Base-by-base conservation (phyloP, 2,888 invertebrate species). In the Eulithis prunata region DNA sequence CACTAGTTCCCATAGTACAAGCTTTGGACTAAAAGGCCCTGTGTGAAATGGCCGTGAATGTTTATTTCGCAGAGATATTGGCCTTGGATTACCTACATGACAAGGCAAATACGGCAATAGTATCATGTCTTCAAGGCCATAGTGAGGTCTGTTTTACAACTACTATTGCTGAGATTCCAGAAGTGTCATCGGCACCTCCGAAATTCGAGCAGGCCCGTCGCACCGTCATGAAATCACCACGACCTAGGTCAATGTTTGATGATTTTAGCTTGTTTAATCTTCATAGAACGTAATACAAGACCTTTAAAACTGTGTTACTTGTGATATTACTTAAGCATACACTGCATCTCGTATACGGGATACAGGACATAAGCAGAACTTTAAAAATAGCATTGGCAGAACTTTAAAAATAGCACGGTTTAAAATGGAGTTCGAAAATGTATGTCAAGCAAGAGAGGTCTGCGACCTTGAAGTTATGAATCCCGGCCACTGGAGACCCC, bases 401-500 rank as follows among this genome's bases (percentile, higher is more conserved):
- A 32, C 38, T 49, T 38, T 32, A 11, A 52, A 45, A 52, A 52
- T 52, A 43, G 43, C 38, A 55, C 3, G 45, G 46, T 55, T 46
- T 47, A 12, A 54, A 46, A 53, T 45, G n/a, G 41, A 47, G 61
- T 38, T 49, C 72, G 73, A 72, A 74, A 77, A 72, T 78, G 72
- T 78, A 73, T 79, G 80, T 78, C 83, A 83, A 80, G 78, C 83
- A 83, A 80, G 78, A 76, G 75, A 77, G 62, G 80, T 79, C 78
- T 82, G 79, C 81, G 82, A 85, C 86, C 84, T 86, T 85, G 87
- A 79, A 77, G 78, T 76, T 67, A 71, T 77, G 75, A 75, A 71
- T 82, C 75, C 74, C 78, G 79, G 79, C 78, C 82, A 81, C 80
- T 75, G 77, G 81, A 81, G 82, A 80, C 78, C 77, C 10, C 0